Evolutionary conservation across 2,888 invertebrate species (phyloP).

Genomic region (Pandemis corylana): DNA sequence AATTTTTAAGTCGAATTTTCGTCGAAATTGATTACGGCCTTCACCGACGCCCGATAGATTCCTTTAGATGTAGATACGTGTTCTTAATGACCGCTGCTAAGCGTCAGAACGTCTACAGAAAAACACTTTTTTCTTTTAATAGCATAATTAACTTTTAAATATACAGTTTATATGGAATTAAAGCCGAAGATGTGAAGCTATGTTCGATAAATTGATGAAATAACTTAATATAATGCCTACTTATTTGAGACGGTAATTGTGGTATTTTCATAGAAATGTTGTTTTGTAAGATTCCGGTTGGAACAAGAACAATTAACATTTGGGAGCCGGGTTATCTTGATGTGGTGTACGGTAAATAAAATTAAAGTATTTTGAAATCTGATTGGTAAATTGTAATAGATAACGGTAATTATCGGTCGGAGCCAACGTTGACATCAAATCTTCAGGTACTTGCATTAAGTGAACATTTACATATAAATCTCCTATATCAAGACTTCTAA

Average conservation of each 20-base stretch:
- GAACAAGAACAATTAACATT: slow-evolving; percentile 37
- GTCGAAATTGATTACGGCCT: slow-evolving; percentile 73
- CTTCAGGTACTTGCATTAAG: background rate
- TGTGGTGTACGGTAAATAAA: slow-evolving; percentile 8
- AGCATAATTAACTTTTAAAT: slow-evolving; percentile 66
- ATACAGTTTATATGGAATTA: slow-evolving; percentile 27
- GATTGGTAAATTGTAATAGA: slow-evolving; percentile 22
- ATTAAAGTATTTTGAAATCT: slow-evolving; percentile 11
- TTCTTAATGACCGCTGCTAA: slow-evolving; percentile 68
- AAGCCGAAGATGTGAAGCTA: slow-evolving; percentile 14
- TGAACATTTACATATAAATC: too few relatives aligned
- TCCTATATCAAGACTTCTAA: too few relatives aligned
- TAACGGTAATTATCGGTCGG: background rate
- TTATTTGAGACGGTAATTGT: slow-evolving; percentile 35
- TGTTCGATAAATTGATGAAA: slow-evolving; percentile 32
- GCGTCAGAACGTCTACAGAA: slow-evolving; percentile 67
- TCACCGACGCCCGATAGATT: slow-evolving; percentile 69
- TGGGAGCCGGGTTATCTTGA: slow-evolving; percentile 18
- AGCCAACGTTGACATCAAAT: background rate
- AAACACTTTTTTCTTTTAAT: slow-evolving; percentile 71
- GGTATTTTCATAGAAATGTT: slow-evolving; percentile 34
- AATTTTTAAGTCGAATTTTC: slow-evolving; percentile 69
- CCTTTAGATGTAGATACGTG: slow-evolving; percentile 71
- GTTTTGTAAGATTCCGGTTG: slow-evolving; percentile 22
- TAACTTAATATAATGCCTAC: slow-evolving; percentile 30